These are phyloP conservation scores for Nipponia nippon DNA, from an alignment of 2,113 vertebrate genomes.

Conservation along the genomic window DNA sequence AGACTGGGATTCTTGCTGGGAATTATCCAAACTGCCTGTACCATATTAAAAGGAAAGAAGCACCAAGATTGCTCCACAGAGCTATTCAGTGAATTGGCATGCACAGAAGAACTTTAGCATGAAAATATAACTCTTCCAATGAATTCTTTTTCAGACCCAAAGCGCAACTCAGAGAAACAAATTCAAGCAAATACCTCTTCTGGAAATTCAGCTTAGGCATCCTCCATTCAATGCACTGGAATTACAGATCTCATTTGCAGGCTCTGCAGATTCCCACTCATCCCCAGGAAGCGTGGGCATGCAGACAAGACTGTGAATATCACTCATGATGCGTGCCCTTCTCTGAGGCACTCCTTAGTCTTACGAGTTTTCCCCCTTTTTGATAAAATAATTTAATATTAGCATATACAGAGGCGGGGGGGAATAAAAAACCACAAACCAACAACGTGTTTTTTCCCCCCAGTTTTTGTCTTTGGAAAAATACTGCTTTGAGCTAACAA, in stretches of 20 bases:
- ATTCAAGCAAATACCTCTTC: neutral
- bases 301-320: neutral
- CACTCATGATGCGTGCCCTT: neutral
- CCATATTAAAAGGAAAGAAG: neutral
- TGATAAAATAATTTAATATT: neutral
- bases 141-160: neutral
- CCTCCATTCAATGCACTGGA: neutral
- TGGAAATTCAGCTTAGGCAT: neutral
- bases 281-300: neutral
- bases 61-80: rapidly evolving
- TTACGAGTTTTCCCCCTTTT: neutral
- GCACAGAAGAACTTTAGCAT: neutral
- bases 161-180: neutral
- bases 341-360: neutral
- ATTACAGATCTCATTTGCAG: neutral
- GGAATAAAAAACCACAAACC: neutral
- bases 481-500: neutral
- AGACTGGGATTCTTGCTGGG: neutral
- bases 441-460: too few species aligned
- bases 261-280: neutral
- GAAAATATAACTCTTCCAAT: neutral
- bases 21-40: neutral
- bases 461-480: neutral
- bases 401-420: too few species aligned
- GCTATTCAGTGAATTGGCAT: neutral